A percentile compares a stretch with the other conserved stretches of the same genome.
These are phyloP conservation scores for Ardeotis arabs DNA, from an alignment of 2,113 vertebrate species.

Conservation along the genomic window DNA sequence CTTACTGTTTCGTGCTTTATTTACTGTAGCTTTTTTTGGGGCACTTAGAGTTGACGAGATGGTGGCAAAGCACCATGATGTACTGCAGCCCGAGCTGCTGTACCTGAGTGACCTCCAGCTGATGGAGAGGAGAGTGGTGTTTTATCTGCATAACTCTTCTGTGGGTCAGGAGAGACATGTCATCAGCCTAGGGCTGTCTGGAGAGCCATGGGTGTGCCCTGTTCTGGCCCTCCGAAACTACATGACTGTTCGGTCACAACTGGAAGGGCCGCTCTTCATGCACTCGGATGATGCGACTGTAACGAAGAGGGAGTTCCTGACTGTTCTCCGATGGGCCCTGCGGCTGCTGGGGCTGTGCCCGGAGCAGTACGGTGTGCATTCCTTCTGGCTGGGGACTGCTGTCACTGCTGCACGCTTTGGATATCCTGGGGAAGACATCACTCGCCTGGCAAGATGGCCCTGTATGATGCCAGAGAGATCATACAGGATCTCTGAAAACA, in stretches of 20 bases:
- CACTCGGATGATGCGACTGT: rapidly evolving
- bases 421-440: rapidly evolving
- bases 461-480: background rate
- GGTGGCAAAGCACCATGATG: background rate
- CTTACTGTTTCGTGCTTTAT: slow-evolving; percentile 29
- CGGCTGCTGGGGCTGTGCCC: background rate
- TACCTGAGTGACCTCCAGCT: slow-evolving; percentile 7
- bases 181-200: background rate
- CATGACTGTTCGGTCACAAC: rapidly evolving
- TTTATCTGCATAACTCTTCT: background rate
- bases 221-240: slow-evolving; percentile 24
- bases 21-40: slow-evolving; percentile 46
- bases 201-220: slow-evolving; percentile 19
- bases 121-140: background rate
- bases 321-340: background rate
- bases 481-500: background rate
- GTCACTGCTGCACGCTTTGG: background rate
- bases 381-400: slow-evolving; percentile 45
- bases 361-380: background rate
- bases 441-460: slow-evolving; percentile 35
- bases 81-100: slow-evolving; percentile 28
- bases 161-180: background rate
- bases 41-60: slow-evolving; percentile 33
- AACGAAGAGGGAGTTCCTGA: background rate
- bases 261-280: slow-evolving; percentile 15